Evolutionary conservation across 2,888 invertebrate species (phyloP).

Genomic region (Noctuana brunneofusca): DNA sequence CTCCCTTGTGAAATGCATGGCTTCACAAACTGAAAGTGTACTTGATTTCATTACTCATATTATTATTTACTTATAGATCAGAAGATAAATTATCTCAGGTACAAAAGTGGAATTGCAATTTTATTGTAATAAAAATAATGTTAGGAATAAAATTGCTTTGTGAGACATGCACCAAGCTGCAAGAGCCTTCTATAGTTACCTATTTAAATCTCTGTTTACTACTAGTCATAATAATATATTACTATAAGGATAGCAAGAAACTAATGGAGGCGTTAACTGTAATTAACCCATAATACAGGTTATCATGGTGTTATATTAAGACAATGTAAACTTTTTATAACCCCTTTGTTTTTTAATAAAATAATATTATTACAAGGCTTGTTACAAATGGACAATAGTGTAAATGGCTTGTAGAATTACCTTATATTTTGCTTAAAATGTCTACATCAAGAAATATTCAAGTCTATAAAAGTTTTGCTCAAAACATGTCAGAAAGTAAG

Average conservation of each 20-base stretch:
- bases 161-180: too few species aligned
- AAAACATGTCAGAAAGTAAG: conserved; percentile 7
- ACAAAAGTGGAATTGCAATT: background rate
- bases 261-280: background rate
- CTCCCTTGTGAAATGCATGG: conserved; percentile 22
- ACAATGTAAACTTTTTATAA: too few species aligned
- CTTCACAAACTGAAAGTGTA: conserved; percentile 35
- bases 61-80: background rate
- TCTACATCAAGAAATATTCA: background rate
- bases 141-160: too few species aligned
- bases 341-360: too few species aligned
- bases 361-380: too few species aligned
- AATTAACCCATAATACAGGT: too few species aligned
- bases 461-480: conserved; percentile 6
- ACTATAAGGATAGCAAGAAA: too few species aligned
- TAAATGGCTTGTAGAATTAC: background rate
- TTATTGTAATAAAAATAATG: too few species aligned
- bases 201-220: too few species aligned
- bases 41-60: conserved; percentile 31
- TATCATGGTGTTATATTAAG: too few species aligned
- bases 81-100: background rate
- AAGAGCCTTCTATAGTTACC: too few species aligned
- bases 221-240: too few species aligned
- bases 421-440: background rate
- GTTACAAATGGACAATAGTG: background rate